Conservation (phyloP, 2,888 invertebrate genomes). For the Ophioninae sp. region DNA sequence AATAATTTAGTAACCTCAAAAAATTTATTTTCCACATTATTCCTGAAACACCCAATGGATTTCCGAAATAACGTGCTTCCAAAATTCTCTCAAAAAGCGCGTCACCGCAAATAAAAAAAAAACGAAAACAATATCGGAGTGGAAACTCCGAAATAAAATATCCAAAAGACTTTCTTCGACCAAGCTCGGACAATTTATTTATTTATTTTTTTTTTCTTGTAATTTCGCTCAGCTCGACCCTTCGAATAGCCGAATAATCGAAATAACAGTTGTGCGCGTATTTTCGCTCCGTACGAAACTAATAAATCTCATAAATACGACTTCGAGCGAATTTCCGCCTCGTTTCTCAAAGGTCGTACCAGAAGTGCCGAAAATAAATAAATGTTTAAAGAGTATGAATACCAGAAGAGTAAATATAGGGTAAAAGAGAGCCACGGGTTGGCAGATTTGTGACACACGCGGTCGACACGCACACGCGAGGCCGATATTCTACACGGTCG, state of each 20-base stretch:
- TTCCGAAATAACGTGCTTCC: not conserved
- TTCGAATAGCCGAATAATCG: slow-evolving; percentile 31
- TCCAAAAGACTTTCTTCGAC: not conserved
- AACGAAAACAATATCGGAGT: not conserved
- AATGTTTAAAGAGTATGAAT: not conserved
- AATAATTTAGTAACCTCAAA: not conserved
- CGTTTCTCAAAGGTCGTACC: not conserved
- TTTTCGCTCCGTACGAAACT: not conserved
- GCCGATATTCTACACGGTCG: slow-evolving; percentile 11
- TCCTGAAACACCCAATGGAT: not conserved
- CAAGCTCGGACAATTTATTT: not conserved
- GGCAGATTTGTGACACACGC: slow-evolving; percentile 49
- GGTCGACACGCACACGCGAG: slow-evolving; percentile 30
- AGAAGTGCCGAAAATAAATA: not conserved
- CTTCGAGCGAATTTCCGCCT: not conserved
- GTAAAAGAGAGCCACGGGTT: not conserved
- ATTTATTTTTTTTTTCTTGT: not conserved
- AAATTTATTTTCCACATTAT: not conserved
- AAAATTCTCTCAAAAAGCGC: not conserved
- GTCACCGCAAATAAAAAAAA: not conserved
- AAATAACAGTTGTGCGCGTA: slow-evolving; percentile 7
- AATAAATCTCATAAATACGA: not conserved
- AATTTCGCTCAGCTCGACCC: not conserved
- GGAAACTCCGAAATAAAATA: not conserved
- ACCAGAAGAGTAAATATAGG: not conserved